Base-by-base conservation (phyloP, 2,797 vertebrate genomes). In the Poeciliopsis gracilis region DNA sequence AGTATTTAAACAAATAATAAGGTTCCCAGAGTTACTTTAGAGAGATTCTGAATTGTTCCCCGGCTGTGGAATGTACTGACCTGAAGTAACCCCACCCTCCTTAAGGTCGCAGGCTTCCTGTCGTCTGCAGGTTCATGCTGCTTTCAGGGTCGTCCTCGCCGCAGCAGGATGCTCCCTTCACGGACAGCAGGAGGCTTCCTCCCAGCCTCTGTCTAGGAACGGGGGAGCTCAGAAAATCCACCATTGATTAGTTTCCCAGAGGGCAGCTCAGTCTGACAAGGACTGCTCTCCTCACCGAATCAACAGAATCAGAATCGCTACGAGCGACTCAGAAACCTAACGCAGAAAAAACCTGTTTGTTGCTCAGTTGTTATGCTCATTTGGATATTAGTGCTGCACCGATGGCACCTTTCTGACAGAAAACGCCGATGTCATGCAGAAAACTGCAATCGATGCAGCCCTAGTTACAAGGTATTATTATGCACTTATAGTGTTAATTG, bases 191-290 rank as follows among this genome's bases (percentile, higher is more conserved):
- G 23, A 38, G 30, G 57, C 57, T 76, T 79, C 77, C 74, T 51
- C 77, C 43, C 41, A 43, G 55, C 51, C 69, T 73, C 78, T 43
- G 77, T 82, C 72, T 20, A 18, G 59, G 59, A 63, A 63, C 18
- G 0, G 77, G 75, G 79, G 85, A 90, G 72, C 23, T 46, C 20
- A 61, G 80, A 72, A 81, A 84, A 87, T 86, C 78, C 78, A 84
- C 84, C 77, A 79, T 73, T 69, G 67, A 75, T 77, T 73, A 59
- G 66, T 77, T 75, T 25, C 20, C 9, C 59, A 36, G 30, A 63
- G 28, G 18, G 16, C 30, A 72, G 46, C 72, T 70, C 4, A 72
- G 45, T 59, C 57, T 30, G 57, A 61, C 57, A 30, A 61, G 41
- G 20, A 72, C 77, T 18, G 33, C 1, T n/a, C 23, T 77, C 59